These are phyloP conservation scores for Aspidiotus destructor DNA, from an alignment of 2,888 invertebrate genomes.

Conservation along the genomic window DNA sequence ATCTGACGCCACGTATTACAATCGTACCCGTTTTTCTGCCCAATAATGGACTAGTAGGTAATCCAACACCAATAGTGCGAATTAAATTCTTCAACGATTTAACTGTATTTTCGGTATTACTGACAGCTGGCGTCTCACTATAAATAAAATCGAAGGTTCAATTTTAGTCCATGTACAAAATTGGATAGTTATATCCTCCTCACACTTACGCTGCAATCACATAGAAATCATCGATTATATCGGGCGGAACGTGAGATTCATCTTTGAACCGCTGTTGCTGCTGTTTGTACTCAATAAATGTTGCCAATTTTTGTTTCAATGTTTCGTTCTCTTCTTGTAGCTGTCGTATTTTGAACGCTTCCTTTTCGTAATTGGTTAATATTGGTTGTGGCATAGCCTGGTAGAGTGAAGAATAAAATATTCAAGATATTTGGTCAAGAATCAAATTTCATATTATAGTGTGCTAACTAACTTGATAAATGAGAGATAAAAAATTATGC, in stretches of 20 bases:
- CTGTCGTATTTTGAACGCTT: slow-evolving; percentile 65
- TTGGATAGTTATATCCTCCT: too few species aligned
- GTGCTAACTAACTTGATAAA: slow-evolving; percentile 57
- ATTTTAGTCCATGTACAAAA: background rate
- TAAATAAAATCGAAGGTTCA: slow-evolving; percentile 35
- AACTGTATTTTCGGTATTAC: slow-evolving; percentile 55
- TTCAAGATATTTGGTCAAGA: slow-evolving; percentile 10
- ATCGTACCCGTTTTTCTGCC: slow-evolving; percentile 49
- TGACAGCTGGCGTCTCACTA: slow-evolving; percentile 46
- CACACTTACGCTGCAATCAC: slow-evolving; percentile 66
- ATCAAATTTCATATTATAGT: slow-evolving; percentile 30
- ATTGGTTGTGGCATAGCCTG: slow-evolving; percentile 81
- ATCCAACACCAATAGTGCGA: slow-evolving; percentile 59
- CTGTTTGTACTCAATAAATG: slow-evolving; percentile 44
- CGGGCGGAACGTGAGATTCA: slow-evolving; percentile 57
- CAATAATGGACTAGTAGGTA: slow-evolving; percentile 64
- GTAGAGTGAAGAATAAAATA: background rate
- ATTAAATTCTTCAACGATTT: slow-evolving; percentile 68
- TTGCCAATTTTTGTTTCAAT: slow-evolving; percentile 51
- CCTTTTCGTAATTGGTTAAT: slow-evolving; percentile 75
- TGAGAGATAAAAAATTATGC: slow-evolving; percentile 84
- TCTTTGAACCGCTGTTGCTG: slow-evolving; percentile 33
- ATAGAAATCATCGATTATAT: slow-evolving; percentile 83
- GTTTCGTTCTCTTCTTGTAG: slow-evolving; percentile 75
- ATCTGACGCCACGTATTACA: background rate